Evolutionary conservation across 2,888 invertebrate genomes (phyloP).

Genomic region (Pinctada fucata): DNA sequence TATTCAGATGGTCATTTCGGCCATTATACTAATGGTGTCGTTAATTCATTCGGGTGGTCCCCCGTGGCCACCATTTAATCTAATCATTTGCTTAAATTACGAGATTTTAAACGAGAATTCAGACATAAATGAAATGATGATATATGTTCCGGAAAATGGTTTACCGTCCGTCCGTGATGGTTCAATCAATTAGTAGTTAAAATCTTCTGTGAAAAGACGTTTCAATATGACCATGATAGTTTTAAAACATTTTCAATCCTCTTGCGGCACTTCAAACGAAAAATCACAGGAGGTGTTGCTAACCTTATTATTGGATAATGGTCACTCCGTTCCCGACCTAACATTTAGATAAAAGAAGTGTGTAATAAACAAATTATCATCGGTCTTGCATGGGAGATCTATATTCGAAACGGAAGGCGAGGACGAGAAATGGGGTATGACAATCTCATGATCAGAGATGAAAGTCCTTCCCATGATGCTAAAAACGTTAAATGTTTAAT

Average conservation of each 20-base stretch:
- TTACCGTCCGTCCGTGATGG: not conserved
- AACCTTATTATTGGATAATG: not conserved
- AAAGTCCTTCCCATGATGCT: too few species aligned
- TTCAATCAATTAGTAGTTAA: constrained; percentile 1
- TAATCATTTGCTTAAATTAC: not conserved
- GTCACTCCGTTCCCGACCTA: not conserved
- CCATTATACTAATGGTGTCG: not conserved
- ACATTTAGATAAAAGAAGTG: not conserved
- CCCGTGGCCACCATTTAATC: not conserved
- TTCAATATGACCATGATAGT: not conserved
- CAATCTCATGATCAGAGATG: too few species aligned
- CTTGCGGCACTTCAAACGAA: not conserved
- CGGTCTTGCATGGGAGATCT: not conserved
- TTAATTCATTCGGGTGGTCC: not conserved
- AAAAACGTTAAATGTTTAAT: too few species aligned
- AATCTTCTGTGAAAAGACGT: not conserved
- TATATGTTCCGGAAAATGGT: constrained; percentile 3
- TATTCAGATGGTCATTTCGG: too few species aligned
- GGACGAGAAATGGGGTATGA: not conserved
- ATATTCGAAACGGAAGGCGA: not conserved
- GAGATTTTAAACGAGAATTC: not conserved
- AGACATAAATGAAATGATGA: not conserved
- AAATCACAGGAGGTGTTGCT: not conserved
- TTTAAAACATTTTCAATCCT: not conserved
- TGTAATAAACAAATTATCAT: not conserved